phyloP scores from a whole-genome alignment of 2,113 vertebrate genomes.

The Xenus cinereus region DNA sequence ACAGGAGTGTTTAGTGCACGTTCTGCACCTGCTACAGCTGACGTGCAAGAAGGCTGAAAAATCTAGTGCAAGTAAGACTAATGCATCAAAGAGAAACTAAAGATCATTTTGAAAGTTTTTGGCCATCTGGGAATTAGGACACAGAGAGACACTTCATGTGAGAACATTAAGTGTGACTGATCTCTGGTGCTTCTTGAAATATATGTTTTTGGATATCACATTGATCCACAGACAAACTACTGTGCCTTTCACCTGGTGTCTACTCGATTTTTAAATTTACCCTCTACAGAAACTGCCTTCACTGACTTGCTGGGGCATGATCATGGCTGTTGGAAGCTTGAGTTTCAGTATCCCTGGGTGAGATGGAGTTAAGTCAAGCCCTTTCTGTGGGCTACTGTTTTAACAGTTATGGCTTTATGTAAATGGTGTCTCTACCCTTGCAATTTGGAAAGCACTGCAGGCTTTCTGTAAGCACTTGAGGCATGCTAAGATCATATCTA shows the following conservation, averaged over 20 bases:
- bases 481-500: not conserved
- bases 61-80: not conserved
- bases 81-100: not conserved
- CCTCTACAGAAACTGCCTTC: not conserved
- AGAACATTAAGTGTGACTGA: not conserved
- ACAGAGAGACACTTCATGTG: too few species aligned
- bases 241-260: not conserved
- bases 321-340: not conserved
- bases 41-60: not conserved
- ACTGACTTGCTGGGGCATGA: not conserved
- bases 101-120: not conserved
- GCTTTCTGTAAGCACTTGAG: not conserved
- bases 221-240: not conserved
- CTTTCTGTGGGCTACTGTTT: not conserved
- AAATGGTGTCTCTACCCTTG: not conserved
- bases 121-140: not conserved
- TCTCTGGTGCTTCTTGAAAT: not conserved
- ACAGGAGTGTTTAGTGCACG: not conserved
- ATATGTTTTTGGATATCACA: not conserved
- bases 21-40: not conserved
- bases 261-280: not conserved
- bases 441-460: not conserved
- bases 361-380: not conserved
- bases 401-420: not conserved
- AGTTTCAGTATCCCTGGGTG: not conserved